A percentile compares a stretch with the other conserved stretches of the same genome.
phyloP scores from a whole-genome alignment of 2,888 invertebrate genomes.

The Thereva unica region DNA sequence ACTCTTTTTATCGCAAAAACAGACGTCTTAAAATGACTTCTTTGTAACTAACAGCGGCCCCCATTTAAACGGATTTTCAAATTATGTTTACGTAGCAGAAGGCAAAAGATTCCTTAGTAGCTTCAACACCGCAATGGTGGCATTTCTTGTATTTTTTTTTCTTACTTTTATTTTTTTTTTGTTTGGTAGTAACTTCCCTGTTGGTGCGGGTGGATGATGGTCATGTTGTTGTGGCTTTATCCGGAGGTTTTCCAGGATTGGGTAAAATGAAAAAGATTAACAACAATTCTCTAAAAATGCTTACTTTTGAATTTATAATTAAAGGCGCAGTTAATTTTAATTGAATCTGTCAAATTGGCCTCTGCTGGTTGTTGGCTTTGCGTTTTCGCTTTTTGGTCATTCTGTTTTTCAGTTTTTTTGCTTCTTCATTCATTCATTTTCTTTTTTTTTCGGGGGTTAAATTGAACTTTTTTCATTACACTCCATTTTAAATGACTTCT shows the following conservation, averaged over 20 bases:
- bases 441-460: neutral
- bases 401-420: no score
- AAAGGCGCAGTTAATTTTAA: conserved; percentile 36
- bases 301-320: conserved; percentile 38
- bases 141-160: neutral
- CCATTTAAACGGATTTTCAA: conserved; percentile 37
- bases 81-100: conserved; percentile 37
- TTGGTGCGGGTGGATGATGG: neutral
- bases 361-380: neutral
- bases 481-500: conserved; percentile 19
- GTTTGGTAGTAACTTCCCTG: neutral
- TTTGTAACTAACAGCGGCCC: conserved; percentile 31
- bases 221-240: conserved; percentile 29
- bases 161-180: conserved; percentile 10
- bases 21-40: conserved; percentile 35
- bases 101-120: conserved; percentile 27
- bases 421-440: no score
- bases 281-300: conserved; percentile 24
- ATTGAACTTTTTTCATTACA: conserved; percentile 22
- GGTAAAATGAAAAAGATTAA: conserved; percentile 35
- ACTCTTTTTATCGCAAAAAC: conserved; percentile 30
- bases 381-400: neutral
- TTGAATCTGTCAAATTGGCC: conserved; percentile 35
- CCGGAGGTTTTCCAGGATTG: conserved; percentile 19
- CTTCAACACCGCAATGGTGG: conserved; percentile 2